Evolutionary conservation across 2,888 invertebrate species (phyloP).

Genomic region (Erebia palarica): DNA sequence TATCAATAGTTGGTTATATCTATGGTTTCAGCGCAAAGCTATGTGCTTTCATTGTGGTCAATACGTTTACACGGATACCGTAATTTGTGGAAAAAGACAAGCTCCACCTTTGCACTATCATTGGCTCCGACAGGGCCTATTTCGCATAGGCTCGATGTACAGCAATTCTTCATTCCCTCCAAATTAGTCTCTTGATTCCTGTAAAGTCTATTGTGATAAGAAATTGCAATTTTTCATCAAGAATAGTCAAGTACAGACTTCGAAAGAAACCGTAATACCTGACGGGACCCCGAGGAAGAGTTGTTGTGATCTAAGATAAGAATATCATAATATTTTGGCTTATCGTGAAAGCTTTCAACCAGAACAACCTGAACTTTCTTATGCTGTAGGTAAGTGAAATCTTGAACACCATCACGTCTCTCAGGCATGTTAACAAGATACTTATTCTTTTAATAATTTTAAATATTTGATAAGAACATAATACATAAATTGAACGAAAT

Average conservation of each 20-base stretch:
- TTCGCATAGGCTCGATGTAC: constrained; percentile 23
- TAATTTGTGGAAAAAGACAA: constrained; percentile 60
- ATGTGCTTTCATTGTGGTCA: background rate
- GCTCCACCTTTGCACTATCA: constrained; percentile 57
- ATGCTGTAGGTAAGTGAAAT: no score
- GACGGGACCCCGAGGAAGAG: background rate
- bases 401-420: no score
- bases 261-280: background rate
- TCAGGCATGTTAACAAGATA: no score
- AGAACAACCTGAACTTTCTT: no score
- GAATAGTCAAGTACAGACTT: background rate
- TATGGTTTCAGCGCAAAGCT: no score
- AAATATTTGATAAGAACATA: no score
- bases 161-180: constrained; percentile 16
- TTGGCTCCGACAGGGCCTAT: constrained; percentile 41
- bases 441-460: no score
- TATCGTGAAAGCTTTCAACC: no score
- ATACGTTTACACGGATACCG: constrained; percentile 64
- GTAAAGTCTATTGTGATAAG: background rate
- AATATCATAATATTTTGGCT: no score
- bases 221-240: constrained; percentile 7
- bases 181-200: constrained; percentile 11
- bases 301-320: background rate
- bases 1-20: no score
- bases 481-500: no score